Base-by-base conservation (phyloP, 2,113 vertebrate genomes). In the Neolamprologus kungweensis region DNA sequence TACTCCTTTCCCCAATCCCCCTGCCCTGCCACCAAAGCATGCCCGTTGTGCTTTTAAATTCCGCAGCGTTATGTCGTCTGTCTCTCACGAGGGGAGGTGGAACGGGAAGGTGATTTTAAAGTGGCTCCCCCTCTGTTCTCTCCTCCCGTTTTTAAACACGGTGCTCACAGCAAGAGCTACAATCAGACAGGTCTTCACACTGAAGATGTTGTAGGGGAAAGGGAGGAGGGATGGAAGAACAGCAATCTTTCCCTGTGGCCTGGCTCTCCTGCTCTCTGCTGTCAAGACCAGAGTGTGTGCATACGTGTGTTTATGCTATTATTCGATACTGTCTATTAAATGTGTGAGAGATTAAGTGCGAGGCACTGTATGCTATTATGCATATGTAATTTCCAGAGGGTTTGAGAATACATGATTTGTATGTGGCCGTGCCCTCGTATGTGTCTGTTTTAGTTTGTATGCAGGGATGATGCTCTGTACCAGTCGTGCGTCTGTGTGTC, bases 141-240 rank as follows among this genome's bases (percentile, higher is more conserved):
- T 31, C 82, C 84, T 86, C 83, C 91, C 78, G 63, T 86, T 88
- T 94, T 94, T 88, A 90, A 92, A 89, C 92, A 85, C 11, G 14
- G 83, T 51, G 73, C 89, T 89, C 87, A 47, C 71, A 87, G 84
- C 81, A 9, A 83, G 82, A 84, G 87, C 88, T 65, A 85, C 93
- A 94, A 91, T 95, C 91, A 94, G 86, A 82, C 89, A 83, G 85
- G 54, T 60, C 88, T 87, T 86, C 92, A 85, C 89, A 88, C 92
- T 88, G 45, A 78, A 78, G 73, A 78, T 87, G 60, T 89, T 85
- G 33, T 81, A 54, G 63, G 12, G 80, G 58, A n/a, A 47, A 58
- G 78, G 55, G 85, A 84, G 84, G 88, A 75, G 79, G 68, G 81
- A 28, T 33, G 35, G 45, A 42, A 28, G 85, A 88, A 84, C 71